These are phyloP conservation scores for Synergus itoensis DNA, from an alignment of 2,888 invertebrate species.

Conservation along the genomic window DNA sequence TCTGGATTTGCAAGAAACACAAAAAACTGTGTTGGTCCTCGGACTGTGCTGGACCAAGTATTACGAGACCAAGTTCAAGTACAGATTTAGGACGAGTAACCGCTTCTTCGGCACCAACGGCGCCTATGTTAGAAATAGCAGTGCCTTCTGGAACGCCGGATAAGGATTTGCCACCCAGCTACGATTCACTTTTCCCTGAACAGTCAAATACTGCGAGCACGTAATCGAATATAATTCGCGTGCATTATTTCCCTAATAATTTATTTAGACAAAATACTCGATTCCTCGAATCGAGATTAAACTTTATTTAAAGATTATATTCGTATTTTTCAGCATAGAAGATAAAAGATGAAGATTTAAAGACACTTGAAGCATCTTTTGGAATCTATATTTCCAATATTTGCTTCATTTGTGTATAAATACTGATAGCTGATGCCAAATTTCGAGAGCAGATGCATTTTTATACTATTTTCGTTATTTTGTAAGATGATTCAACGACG, in stretches of 20 bases:
- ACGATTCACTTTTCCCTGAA: conserved; percentile 80
- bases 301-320: neutral
- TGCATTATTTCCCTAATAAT: conserved; percentile 68
- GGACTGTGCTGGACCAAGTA: conserved; percentile 74
- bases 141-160: conserved; percentile 74
- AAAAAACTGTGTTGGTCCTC: conserved; percentile 79
- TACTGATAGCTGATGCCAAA: neutral
- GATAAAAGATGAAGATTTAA: neutral
- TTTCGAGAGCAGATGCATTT: conserved; percentile 1
- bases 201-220: conserved; percentile 66
- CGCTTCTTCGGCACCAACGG: conserved; percentile 66
- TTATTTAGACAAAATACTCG: conserved; percentile 66
- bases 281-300: neutral
- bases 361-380: neutral
- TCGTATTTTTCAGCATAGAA: neutral
- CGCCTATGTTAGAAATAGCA: conserved; percentile 74
- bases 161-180: conserved; percentile 81
- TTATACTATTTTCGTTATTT: conserved; percentile 3
- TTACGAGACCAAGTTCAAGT: conserved; percentile 59
- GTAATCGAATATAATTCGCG: conserved; percentile 50
- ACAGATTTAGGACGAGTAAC: conserved; percentile 61
- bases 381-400: neutral
- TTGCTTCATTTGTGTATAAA: neutral
- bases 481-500: conserved; percentile 2
- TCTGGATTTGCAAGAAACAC: conserved; percentile 79